Evolutionary conservation across 1,140 invertebrate genomes (phyloP).

Genomic region (Limonius californicus): DNA sequence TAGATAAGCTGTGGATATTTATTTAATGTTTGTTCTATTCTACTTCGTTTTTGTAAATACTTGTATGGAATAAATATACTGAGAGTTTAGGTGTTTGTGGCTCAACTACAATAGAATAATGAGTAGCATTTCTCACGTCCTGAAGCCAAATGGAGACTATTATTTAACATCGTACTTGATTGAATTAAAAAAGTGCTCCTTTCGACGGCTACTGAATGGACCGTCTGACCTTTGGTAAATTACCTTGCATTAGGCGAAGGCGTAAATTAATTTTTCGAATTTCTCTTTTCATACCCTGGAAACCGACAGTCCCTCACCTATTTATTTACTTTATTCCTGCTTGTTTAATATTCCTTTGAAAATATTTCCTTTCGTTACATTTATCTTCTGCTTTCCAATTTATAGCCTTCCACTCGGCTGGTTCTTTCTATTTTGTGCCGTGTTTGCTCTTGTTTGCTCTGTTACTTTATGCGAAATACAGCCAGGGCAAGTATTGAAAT

Average conservation of each 20-base stretch:
- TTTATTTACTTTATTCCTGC: background rate
- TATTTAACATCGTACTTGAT: background rate
- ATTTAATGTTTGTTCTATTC: background rate
- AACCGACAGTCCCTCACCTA: background rate
- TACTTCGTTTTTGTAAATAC: constrained; percentile 8
- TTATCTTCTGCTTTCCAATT: background rate
- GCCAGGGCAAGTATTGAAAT: no score
- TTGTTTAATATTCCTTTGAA: constrained; percentile 6
- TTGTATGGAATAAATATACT: constrained; percentile 7
- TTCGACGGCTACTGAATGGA: background rate
- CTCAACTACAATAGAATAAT: background rate
- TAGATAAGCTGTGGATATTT: background rate
- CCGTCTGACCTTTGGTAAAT: background rate
- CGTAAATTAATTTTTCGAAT: background rate
- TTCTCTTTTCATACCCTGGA: no score
- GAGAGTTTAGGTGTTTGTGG: background rate
- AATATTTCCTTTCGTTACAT: constrained; percentile 7
- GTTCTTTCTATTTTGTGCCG: constrained; percentile 3
- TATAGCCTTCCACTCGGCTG: constrained; percentile 7
- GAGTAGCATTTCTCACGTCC: background rate
- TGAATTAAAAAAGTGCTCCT: background rate
- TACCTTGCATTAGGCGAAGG: background rate
- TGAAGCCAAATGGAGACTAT: background rate
- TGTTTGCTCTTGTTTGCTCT: background rate
- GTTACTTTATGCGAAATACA: background rate